phyloP scores from a whole-genome alignment of 2,888 invertebrate species.

The Luffia ferchaultella region DNA sequence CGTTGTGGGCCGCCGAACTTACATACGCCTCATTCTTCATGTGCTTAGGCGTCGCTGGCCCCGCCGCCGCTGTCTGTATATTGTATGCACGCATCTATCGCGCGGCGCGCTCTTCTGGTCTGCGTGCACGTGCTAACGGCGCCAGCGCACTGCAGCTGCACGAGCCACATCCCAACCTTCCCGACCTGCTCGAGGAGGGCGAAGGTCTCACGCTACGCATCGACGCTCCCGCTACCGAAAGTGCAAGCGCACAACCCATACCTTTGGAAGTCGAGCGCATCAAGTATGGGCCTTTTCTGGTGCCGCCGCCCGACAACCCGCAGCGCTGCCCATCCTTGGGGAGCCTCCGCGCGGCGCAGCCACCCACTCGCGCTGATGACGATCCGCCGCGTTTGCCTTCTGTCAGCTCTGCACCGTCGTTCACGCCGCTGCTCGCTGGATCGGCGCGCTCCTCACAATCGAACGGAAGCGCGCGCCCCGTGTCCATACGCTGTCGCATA shows the following conservation, averaged over 20 bases:
- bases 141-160: constrained; percentile 61
- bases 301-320: constrained; percentile 45
- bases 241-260: constrained; percentile 13
- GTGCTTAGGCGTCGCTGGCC: constrained; percentile 36
- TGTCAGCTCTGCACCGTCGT: constrained; percentile 58
- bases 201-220: constrained; percentile 53
- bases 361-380: constrained; percentile 46
- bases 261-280: constrained; percentile 27
- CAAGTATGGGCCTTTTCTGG: constrained; percentile 52
- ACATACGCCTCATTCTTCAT: constrained; percentile 47
- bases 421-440: constrained; percentile 43
- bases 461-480: constrained; percentile 69
- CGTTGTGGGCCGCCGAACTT: constrained; percentile 36
- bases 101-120: constrained; percentile 76
- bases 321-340: constrained; percentile 53
- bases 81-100: constrained; percentile 79
- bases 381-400: constrained; percentile 50
- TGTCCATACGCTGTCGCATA: constrained; percentile 78
- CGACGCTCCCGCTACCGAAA: constrained; percentile 33
- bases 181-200: constrained; percentile 47
- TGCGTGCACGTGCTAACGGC: constrained; percentile 50
- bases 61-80: constrained; percentile 72
- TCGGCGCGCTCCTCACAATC: constrained; percentile 54
- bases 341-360: constrained; percentile 40
- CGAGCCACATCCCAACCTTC: constrained; percentile 44